Evolutionary conservation across 2,113 vertebrate genomes (phyloP).

Genomic region (Periophthalmus modestus): DNA sequence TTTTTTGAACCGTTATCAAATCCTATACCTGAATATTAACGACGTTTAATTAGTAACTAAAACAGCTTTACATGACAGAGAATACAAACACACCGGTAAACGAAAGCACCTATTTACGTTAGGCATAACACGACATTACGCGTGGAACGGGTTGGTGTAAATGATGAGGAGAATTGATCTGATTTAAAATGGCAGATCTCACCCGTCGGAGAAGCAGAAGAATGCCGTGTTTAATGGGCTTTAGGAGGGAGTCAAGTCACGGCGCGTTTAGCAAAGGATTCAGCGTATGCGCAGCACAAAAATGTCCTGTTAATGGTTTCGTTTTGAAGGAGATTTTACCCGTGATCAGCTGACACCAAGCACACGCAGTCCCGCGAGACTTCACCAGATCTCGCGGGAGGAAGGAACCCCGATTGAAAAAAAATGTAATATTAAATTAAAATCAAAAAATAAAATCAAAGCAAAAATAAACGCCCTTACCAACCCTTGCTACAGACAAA

Average conservation of each 20-base stretch:
- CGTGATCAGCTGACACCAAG: constrained; percentile 59
- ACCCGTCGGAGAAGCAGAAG: constrained; percentile 49
- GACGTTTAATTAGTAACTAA: neutral
- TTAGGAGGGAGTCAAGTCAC: neutral
- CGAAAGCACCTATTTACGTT: neutral
- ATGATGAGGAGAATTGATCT: neutral
- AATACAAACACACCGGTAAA: no score
- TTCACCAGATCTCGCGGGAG: accelerated
- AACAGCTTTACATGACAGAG: no score
- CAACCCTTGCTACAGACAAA: no score
- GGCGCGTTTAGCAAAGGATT: constrained; percentile 17
- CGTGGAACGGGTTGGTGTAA: constrained; percentile 11
- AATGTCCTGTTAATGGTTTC: constrained; percentile 59
- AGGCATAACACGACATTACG: constrained; percentile 31
- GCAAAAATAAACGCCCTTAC: no score
- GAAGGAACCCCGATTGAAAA: neutral
- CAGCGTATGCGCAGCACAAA: constrained; percentile 17
- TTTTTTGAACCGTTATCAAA: neutral
- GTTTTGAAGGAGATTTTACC: constrained; percentile 36
- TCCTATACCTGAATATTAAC: no score
- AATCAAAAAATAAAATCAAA: no score
- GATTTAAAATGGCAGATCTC: constrained; percentile 22
- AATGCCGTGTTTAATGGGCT: neutral
- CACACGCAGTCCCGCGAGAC: constrained; percentile 59
- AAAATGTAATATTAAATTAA: no score